Evolutionary conservation across 2,113 vertebrate genomes (phyloP).

Genomic region (Cebus imitator): DNA sequence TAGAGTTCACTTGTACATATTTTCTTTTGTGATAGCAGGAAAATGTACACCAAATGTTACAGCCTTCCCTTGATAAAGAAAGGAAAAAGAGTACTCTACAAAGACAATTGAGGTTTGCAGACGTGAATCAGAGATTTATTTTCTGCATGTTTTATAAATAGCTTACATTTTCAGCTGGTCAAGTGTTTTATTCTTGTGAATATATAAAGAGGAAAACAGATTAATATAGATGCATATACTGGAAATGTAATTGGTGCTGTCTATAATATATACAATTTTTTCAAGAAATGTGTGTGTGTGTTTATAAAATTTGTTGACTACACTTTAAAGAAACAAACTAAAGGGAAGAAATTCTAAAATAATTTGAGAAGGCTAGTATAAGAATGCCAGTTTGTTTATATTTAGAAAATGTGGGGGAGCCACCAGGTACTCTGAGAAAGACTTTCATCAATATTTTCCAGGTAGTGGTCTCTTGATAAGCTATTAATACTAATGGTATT

Average conservation of each 20-base stretch:
- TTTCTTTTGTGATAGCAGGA: neutral
- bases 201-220: neutral
- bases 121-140: conserved; percentile 11
- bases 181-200: conserved; percentile 41
- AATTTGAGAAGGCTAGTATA: neutral
- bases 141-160: conserved; percentile 24
- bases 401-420: neutral
- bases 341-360: neutral
- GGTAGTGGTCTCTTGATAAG: neutral
- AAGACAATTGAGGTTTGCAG: neutral
- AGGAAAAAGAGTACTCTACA: neutral
- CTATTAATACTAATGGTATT: neutral
- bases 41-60: neutral
- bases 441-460: conserved; percentile 31
- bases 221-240: neutral
- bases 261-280: neutral
- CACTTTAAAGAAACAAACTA: neutral
- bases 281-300: neutral
- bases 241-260: neutral
- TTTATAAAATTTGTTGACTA: neutral
- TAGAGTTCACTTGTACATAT: neutral
- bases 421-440: neutral
- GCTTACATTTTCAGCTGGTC: neutral
- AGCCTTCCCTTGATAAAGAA: neutral
- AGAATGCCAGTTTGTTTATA: neutral